Evolutionary conservation across 2,797 vertebrate species (phyloP).

Genomic region (Lepilemur ruficaudatus): DNA sequence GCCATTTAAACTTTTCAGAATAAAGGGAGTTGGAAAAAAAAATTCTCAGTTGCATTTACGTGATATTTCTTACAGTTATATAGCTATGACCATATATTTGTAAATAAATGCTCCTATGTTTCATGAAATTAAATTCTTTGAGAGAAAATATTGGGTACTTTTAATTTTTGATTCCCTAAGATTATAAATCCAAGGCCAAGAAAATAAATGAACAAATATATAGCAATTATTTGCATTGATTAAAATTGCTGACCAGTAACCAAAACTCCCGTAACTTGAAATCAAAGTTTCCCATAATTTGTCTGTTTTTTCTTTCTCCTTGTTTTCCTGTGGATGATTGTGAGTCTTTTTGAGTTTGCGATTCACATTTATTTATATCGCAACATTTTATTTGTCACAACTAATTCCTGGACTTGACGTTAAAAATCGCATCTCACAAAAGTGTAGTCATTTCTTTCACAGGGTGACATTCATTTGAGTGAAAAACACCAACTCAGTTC

Average conservation of each 20-base stretch:
- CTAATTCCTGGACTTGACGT: constrained; percentile 51
- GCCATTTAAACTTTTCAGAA: not conserved
- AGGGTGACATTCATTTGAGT: constrained; percentile 58
- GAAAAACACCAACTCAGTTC: constrained; percentile 60
- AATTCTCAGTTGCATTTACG: not conserved
- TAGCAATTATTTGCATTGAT: not conserved
- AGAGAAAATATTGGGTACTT: not conserved
- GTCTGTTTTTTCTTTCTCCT: not conserved
- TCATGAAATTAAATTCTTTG: constrained; percentile 1
- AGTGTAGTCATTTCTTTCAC: constrained; percentile 64
- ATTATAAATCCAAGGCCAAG: not conserved
- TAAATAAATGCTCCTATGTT: not conserved
- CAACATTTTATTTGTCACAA: constrained; percentile 49
- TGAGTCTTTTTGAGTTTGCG: constrained; percentile 47
- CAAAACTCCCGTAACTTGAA: not conserved
- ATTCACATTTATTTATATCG: constrained; percentile 47
- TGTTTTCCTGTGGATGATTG: not conserved
- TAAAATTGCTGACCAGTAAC: not conserved
- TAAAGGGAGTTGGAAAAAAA: not conserved
- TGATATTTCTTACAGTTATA: not conserved
- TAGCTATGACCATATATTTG: not conserved
- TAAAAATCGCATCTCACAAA: constrained; percentile 56
- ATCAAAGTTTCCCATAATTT: not conserved
- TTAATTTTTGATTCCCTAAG: not conserved
- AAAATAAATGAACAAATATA: not conserved